Conservation (phyloP, 2,113 vertebrate species). For the Ctenomys sociabilis region DNA sequence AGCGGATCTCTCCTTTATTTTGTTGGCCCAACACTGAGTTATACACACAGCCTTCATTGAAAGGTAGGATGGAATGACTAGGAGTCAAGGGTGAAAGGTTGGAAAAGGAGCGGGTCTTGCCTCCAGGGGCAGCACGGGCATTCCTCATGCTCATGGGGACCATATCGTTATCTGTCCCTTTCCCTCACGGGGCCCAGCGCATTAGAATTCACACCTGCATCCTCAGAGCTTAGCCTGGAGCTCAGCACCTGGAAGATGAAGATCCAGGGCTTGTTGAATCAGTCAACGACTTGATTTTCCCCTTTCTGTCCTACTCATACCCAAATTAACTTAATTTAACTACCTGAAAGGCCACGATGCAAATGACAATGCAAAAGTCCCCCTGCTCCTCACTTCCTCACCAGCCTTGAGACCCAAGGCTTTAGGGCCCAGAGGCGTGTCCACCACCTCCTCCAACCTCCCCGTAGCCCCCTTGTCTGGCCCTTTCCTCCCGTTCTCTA, state of each 20-base stretch:
- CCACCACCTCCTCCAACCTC: neutral
- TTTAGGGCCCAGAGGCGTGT: neutral
- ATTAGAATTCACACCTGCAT: neutral
- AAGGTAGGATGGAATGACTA: neutral
- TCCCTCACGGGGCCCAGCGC: neutral
- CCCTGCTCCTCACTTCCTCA: no score
- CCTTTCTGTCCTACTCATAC: neutral
- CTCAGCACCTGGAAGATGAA: neutral
- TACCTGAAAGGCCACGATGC: neutral
- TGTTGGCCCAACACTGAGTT: neutral
- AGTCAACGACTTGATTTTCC: neutral
- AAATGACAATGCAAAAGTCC: conserved; percentile 7
- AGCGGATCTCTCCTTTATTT: neutral
- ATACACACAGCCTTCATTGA: neutral
- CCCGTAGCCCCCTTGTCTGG: neutral
- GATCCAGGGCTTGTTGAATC: neutral
- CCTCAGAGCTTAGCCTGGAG: neutral
- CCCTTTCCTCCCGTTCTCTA: neutral
- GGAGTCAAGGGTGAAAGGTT: neutral
- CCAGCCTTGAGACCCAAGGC: neutral
- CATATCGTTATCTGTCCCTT: neutral
- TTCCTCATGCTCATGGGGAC: neutral
- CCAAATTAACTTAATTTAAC: neutral
- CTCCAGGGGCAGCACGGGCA: neutral
- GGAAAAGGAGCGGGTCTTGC: neutral